A percentile compares a stretch with the other conserved stretches of the same genome.
These are phyloP conservation scores for Hydrotaea diabolus DNA, from an alignment of 2,888 invertebrate species.

Conservation along the genomic window DNA sequence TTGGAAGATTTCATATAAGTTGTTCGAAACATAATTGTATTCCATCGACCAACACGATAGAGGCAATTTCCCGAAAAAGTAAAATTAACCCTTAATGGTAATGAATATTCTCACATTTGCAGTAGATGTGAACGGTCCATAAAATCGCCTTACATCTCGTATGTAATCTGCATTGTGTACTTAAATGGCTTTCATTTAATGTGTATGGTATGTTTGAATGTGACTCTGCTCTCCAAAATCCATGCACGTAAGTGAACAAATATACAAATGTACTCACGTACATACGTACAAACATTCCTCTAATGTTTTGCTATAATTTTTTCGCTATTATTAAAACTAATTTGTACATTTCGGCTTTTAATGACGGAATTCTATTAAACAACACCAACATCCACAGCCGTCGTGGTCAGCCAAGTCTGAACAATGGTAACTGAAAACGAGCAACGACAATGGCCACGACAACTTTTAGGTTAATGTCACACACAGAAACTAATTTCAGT, in stretches of 20 bases:
- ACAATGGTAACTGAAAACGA: slow-evolving; percentile 22
- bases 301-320: slow-evolving; percentile 41
- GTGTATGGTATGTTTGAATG: background rate
- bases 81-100: background rate
- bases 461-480: slow-evolving; percentile 57
- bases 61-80: background rate
- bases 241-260: background rate
- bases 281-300: background rate
- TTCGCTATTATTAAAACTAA: slow-evolving; percentile 41
- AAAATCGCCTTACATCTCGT: background rate
- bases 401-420: slow-evolving; percentile 13
- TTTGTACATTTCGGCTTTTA: slow-evolving; percentile 40
- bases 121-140: background rate
- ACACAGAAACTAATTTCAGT: slow-evolving; percentile 32
- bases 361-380: slow-evolving; percentile 45
- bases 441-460: slow-evolving; percentile 23
- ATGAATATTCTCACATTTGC: slow-evolving; percentile 5
- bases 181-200: slow-evolving; percentile 5
- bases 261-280: background rate
- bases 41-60: background rate
- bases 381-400: slow-evolving; percentile 13
- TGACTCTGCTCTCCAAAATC: too few relatives aligned
- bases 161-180: background rate
- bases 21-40: too few relatives aligned
- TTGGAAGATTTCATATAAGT: too few relatives aligned